Percentiles rank a stretch among this genome's conserved stretches.
These are phyloP conservation scores for Gambelia wislizenii DNA, from an alignment of 2,797 vertebrate genomes.

Conservation along the genomic window DNA sequence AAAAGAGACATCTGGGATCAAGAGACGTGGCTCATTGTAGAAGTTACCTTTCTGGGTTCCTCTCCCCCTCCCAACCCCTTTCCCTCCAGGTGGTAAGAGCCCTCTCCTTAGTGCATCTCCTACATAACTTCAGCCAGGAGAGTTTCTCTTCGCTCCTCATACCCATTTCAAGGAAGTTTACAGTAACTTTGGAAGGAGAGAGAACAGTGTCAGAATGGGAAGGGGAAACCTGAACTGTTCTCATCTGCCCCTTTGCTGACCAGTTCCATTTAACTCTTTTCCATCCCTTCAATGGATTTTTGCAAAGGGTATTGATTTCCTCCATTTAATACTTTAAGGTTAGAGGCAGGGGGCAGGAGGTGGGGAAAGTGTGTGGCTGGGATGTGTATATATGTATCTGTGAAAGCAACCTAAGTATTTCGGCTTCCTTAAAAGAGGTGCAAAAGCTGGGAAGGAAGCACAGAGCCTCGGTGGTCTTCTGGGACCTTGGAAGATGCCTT, in stretches of 20 bases:
- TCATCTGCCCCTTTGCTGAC: background rate
- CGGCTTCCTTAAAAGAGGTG: background rate
- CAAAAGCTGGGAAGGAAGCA: background rate
- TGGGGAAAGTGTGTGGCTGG: background rate
- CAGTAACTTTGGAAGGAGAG: conserved; percentile 7
- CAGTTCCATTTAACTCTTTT: background rate
- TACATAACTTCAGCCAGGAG: background rate
- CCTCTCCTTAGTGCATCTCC: background rate
- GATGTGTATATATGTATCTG: background rate
- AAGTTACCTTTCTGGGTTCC: background rate
- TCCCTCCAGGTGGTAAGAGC: background rate
- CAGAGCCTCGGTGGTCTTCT: background rate
- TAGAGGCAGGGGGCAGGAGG: background rate
- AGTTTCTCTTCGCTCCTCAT: background rate
- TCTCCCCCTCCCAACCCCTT: too few relatives aligned
- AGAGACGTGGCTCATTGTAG: background rate
- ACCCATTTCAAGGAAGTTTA: conserved; percentile 19
- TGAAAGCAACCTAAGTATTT: background rate
- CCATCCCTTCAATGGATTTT: background rate
- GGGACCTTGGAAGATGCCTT: conserved; percentile 83
- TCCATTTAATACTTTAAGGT: background rate
- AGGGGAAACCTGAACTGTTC: background rate
- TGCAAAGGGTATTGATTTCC: background rate
- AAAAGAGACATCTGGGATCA: background rate
- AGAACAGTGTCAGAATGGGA: background rate